Evolutionary conservation across 2,797 vertebrate species (phyloP).

Genomic region (Takifugu rubripes): DNA sequence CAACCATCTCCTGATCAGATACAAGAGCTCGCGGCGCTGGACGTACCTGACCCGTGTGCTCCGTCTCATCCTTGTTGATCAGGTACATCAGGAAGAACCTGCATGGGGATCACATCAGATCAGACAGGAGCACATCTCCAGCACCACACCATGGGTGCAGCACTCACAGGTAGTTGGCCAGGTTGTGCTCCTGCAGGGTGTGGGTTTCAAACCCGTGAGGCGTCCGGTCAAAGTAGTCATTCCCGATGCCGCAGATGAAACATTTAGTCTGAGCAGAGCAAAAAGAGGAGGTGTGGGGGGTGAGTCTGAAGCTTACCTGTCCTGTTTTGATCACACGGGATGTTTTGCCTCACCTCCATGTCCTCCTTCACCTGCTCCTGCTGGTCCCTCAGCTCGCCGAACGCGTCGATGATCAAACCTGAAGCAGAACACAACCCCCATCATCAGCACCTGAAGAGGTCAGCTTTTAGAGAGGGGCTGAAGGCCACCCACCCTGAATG

Average conservation of each 20-base stretch:
- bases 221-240: constrained; percentile 95
- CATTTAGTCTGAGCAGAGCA: constrained; percentile 87
- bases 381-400: constrained; percentile 98
- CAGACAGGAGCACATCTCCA: background rate
- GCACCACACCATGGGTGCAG: background rate
- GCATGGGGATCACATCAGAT: constrained; percentile 25
- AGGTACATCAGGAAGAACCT: constrained; percentile 99
- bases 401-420: constrained; percentile 99
- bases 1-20: constrained; percentile 20
- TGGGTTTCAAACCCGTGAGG: constrained; percentile 98
- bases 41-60: constrained; percentile 94
- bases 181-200: constrained; percentile 98
- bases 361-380: constrained; percentile 99
- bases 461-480: background rate
- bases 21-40: rapidly evolving
- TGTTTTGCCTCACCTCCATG: constrained; percentile 86
- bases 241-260: constrained; percentile 98
- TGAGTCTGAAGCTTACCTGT: background rate
- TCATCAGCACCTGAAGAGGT: too few relatives aligned
- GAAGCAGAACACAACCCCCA: constrained; percentile 5
- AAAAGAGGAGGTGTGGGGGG: too few relatives aligned
- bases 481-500: constrained; percentile 86
- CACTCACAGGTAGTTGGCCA: constrained; percentile 98
- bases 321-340: too few relatives aligned
- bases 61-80: constrained; percentile 99